Percentiles rank a stretch among this genome's conserved stretches.
phyloP scores from a whole-genome alignment of 2,113 vertebrate genomes.

The Crocuta crocuta region DNA sequence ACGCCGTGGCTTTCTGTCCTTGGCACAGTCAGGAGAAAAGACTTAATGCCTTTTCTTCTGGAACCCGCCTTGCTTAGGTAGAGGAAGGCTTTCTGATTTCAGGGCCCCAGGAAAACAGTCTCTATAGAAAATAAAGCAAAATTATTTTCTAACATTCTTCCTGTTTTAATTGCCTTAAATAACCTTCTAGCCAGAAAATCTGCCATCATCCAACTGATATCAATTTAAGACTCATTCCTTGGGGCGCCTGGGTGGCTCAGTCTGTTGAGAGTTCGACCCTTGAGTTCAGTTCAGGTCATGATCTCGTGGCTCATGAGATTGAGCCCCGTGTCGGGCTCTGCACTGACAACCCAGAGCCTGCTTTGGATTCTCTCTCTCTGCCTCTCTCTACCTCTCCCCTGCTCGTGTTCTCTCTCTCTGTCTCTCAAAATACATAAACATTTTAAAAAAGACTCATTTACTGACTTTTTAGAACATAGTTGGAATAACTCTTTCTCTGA shows the following conservation, averaged over 20 bases:
- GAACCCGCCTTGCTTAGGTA: background rate
- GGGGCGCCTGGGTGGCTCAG: too few relatives aligned
- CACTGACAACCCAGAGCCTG: too few relatives aligned
- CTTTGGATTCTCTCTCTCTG: too few relatives aligned
- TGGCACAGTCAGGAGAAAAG: background rate
- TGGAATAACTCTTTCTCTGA: background rate
- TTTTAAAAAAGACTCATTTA: too few relatives aligned
- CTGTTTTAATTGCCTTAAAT: background rate
- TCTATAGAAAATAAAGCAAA: background rate
- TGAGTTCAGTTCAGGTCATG: too few relatives aligned
- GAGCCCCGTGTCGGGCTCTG: too few relatives aligned
- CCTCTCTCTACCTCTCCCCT: too few relatives aligned
- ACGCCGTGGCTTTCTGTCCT: fast-evolving
- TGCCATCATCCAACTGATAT: background rate
- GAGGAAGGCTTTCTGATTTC: background rate
- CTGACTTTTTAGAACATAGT: background rate
- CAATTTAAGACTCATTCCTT: background rate
- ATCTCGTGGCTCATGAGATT: too few relatives aligned
- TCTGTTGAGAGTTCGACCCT: too few relatives aligned
- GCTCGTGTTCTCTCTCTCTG: too few relatives aligned
- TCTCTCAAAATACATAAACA: too few relatives aligned
- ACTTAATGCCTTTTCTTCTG: background rate
- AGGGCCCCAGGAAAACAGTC: background rate
- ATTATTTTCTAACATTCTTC: background rate
- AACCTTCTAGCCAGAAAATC: background rate